Conservation (phyloP, 2,888 invertebrate species). For the Sicus ferrugineus region DNA sequence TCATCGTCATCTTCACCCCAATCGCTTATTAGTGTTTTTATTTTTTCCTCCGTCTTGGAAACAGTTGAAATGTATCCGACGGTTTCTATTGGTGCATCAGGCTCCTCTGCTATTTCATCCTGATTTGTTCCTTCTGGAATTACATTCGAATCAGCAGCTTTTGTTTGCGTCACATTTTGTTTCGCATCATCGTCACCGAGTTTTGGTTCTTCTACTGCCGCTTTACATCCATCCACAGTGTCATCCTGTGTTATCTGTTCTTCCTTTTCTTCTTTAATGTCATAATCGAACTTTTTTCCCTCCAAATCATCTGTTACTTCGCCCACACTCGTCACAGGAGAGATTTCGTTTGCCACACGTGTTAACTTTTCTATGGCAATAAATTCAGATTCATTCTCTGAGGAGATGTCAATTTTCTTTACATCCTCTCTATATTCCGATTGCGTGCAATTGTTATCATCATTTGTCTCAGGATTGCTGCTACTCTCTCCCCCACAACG, state of each 20-base stretch:
- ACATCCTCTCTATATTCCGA: neutral
- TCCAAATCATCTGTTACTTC: neutral
- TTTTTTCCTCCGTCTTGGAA: conserved; percentile 49
- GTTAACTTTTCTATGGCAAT: neutral
- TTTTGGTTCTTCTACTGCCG: conserved; percentile 41
- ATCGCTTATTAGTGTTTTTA: conserved; percentile 62
- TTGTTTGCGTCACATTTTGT: conserved; percentile 26
- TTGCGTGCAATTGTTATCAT: neutral
- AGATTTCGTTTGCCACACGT: conserved; percentile 38
- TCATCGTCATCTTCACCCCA: conserved; percentile 64
- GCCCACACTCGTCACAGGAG: conserved; percentile 11
- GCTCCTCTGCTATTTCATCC: neutral
- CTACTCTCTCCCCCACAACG: neutral
- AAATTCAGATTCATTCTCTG: conserved; percentile 14
- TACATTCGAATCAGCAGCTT: neutral
- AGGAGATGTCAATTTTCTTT: neutral
- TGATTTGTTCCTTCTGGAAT: conserved; percentile 25
- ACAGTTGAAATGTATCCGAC: conserved; percentile 28
- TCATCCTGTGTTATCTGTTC: neutral
- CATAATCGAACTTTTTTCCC: conserved; percentile 35
- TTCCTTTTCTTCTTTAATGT: conserved; percentile 34
- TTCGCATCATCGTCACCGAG: neutral
- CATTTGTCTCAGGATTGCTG: neutral
- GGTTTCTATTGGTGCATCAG: neutral
- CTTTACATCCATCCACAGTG: conserved; percentile 16